Percentiles rank a stretch among this genome's conserved stretches.
Evolutionary conservation across 2,888 invertebrate species (phyloP).

Genomic region (Arctia plantaginis): DNA sequence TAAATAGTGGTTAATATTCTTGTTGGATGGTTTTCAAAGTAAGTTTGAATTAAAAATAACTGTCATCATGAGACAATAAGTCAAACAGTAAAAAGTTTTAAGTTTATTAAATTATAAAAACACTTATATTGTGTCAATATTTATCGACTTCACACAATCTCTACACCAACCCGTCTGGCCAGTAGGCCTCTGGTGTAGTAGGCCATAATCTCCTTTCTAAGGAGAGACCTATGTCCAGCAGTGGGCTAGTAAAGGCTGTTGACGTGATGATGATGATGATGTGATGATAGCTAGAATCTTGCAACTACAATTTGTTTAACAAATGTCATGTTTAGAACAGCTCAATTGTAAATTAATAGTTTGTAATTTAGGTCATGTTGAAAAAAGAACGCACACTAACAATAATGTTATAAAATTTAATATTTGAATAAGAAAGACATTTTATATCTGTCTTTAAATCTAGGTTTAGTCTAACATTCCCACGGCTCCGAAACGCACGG

Average conservation of each 20-base stretch:
- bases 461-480: slow-evolving; percentile 54
- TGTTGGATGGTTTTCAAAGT: not conserved
- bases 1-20: not conserved
- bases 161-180: too few species aligned
- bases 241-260: too few species aligned
- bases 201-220: too few species aligned
- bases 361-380: not conserved
- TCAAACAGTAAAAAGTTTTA: not conserved
- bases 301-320: not conserved
- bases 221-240: too few species aligned
- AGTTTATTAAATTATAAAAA: not conserved
- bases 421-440: not conserved
- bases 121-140: too few species aligned
- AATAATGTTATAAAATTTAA: not conserved
- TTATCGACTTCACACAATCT: too few species aligned
- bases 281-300: too few species aligned
- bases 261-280: too few species aligned
- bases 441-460: slow-evolving; percentile 22
- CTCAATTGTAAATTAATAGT: not conserved
- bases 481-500: slow-evolving; percentile 63
- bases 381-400: too few species aligned
- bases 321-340: not conserved
- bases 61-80: not conserved
- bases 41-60: not conserved
- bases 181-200: too few species aligned